Evolutionary conservation across 2,113 vertebrate species (phyloP), one percentile per base, ranked within the genome.

Genomic region (Fregetta grallaria): DNA sequence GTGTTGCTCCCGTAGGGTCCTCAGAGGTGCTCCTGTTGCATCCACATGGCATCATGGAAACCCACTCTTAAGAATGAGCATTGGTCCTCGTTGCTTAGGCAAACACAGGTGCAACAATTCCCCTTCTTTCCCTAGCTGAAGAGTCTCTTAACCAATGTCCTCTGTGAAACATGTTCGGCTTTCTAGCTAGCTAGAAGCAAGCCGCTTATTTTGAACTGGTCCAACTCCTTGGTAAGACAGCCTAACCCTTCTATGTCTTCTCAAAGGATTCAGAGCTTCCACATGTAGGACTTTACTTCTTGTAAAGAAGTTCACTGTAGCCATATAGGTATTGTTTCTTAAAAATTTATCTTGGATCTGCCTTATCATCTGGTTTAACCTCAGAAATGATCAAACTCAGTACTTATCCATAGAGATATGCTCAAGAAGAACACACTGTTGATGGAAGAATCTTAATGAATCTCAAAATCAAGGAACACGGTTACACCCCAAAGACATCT

Each of bases 211-310:
- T 13, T 67, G 44, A 90, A 75, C 14, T 13, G 15, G 42, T 11
- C 13, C 8, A 45, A 7, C 19, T 53, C 47, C 47, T 55, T 10
- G 3, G 10, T 34, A 73, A 58, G 42, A 29, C 47, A 55, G 15
- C 9, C 15, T 55, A 70, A 53, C 7, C 11, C 22, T 82, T 83
- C 49, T 10, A 17, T 32, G 12, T 38, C n/a, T 11, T 53, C 34
- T 78, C 34, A 59, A 82, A 59, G 16, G 77, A 73, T 30, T 85
- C 29, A 79, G 22, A 44, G 62, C 16, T 88, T 52, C 55, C 49
- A 49, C 0, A 0, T 22, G 6, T 8, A 66, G n/a, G 17, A 58
- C 58, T 71, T 77, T 66, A 45, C 30, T 42, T 63, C 49, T 29
- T 88, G 21, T 9, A 29, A 55, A 77, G n/a, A 73, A 45, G 8